Evolutionary conservation across 1,140 invertebrate species (phyloP), one percentile per base, ranked within the genome.

Genomic region (Penaeus japonicus): DNA sequence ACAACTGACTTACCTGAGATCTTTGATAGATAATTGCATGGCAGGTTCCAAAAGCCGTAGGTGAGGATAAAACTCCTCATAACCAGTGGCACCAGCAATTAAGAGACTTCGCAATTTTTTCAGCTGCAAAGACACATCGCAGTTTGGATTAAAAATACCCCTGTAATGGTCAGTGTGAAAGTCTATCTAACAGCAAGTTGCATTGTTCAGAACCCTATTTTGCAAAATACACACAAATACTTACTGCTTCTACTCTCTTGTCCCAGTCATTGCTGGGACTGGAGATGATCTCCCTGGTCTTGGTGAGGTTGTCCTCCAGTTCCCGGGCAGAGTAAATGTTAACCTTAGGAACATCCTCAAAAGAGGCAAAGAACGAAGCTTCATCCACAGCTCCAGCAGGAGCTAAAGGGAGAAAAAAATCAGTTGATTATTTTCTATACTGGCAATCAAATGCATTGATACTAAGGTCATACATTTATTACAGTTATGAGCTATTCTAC

Each of bases 201-300:
- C 47, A 47, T 47, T n/a, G n/a, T n/a, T n/a, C 47, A 10, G 10
- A 12, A 47, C 10, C 15, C 15, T 47, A 47, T 47, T 47, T 47
- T 15, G 0, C 47, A 10, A 47, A 30, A 83, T 24, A 10, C 30
- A 27, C 24, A 53, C 12, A 85, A 30, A n/a, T 22, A 94, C 95
- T 94, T 93, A 97, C 96, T 91, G 96, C 95, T 91, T 99, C 97
- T 53, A 96, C 95, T 89, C 98, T 94, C 92, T 97, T 97, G 93
- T 97, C 97, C 98, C 98, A 99, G 91, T 98, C 97, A 91, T 96
- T 96, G 91, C 94, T 96, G 30, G 95, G 93, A 92, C 98, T 96
- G 22, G 95, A 95, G 55, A 99, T 94, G 5, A 94, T 94, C 17
- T 96, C 95, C 89, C 95, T 94, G 55, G 97, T 95, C 90, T 95